A percentile compares a stretch with the other conserved stretches of the same genome.
phyloP scores from a whole-genome alignment of 1,140 invertebrate genomes.

The Spodoptera frugiperda region DNA sequence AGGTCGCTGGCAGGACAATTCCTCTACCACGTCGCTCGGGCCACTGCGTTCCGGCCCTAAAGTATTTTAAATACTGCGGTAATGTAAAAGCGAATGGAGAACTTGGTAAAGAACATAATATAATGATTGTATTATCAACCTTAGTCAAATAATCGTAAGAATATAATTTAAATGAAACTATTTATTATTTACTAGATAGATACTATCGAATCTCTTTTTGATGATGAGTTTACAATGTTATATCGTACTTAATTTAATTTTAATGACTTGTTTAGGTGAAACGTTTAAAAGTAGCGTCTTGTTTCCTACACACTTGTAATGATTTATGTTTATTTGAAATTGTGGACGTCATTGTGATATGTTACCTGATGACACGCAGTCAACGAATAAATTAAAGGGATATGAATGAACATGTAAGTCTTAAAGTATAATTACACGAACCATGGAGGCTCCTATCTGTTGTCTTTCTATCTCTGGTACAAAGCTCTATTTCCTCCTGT shows the following conservation, averaged over 20 bases:
- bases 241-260: slow-evolving; percentile 27
- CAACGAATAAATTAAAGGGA: slow-evolving; percentile 8
- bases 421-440: too few species aligned
- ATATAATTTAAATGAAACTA: slow-evolving; percentile 18
- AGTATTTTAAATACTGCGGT: slow-evolving; percentile 3
- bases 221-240: slow-evolving; percentile 35
- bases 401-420: background rate
- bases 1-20: background rate
- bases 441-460: too few species aligned
- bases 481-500: background rate
- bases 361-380: slow-evolving; percentile 2
- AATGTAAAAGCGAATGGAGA: background rate
- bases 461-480: too few species aligned
- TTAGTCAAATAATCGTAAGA: slow-evolving; percentile 15
- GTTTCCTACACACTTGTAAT: background rate
- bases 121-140: slow-evolving; percentile 1
- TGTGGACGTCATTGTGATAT: slow-evolving; percentile 20
- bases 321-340: background rate
- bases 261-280: background rate
- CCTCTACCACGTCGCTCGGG: background rate
- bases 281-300: background rate
- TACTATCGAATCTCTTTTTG: slow-evolving; percentile 25
- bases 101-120: slow-evolving; percentile 1
- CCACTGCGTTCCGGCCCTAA: background rate
- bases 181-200: slow-evolving; percentile 27